These are phyloP conservation scores for Pachydiplax longipennis DNA, from an alignment of 2,888 invertebrate genomes.

Conservation along the genomic window DNA sequence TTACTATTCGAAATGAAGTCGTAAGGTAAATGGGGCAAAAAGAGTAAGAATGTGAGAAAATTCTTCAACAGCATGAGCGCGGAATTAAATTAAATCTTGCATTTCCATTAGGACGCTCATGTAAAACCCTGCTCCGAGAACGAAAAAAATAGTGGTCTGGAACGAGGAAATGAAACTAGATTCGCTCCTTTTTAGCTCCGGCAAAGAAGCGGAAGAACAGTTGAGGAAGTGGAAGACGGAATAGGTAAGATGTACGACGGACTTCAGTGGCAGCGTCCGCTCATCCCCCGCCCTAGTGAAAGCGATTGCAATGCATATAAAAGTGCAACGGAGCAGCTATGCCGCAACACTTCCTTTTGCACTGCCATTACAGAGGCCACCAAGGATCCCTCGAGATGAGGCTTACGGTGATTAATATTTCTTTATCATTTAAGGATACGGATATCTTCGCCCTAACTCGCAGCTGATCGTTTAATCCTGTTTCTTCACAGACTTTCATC, in stretches of 20 bases:
- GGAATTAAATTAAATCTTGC: too few species aligned
- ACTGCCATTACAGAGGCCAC: background rate
- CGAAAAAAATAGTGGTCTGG: background rate
- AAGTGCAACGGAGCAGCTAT: background rate
- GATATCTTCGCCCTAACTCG: background rate
- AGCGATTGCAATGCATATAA: background rate
- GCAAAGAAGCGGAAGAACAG: slow-evolving; percentile 18
- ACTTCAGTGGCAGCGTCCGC: too few species aligned
- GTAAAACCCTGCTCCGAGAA: too few species aligned
- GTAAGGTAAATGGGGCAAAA: too few species aligned
- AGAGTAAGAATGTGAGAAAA: too few species aligned
- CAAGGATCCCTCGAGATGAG: background rate
- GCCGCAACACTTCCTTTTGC: background rate
- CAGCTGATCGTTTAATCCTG: background rate
- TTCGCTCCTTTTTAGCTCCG: background rate
- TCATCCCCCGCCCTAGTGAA: background rate
- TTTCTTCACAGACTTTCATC: background rate
- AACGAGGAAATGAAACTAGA: background rate
- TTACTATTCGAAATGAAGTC: too few species aligned
- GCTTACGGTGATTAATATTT: background rate
- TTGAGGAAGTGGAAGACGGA: slow-evolving; percentile 20
- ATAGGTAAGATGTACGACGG: background rate
- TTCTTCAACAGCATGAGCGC: too few species aligned
- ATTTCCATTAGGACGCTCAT: too few species aligned
- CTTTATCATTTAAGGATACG: background rate